A percentile compares a stretch with the other conserved stretches of the same genome.
Evolutionary conservation across 2,888 invertebrate genomes (phyloP).

Genomic region (Ophion ventricosus): DNA sequence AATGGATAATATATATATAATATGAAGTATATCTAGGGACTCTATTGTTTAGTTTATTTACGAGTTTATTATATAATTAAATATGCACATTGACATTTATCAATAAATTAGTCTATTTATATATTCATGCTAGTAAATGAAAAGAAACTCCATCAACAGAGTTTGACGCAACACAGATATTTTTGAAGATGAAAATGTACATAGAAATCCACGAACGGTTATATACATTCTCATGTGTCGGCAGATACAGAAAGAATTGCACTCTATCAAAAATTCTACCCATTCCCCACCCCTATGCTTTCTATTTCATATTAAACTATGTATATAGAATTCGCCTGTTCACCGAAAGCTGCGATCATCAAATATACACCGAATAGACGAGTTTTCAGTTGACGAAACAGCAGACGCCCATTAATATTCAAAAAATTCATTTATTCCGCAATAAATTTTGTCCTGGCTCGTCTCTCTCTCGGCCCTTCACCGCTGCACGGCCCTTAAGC

Average conservation of each 20-base stretch:
- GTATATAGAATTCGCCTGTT: neutral
- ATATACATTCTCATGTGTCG: neutral
- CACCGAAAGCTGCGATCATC: slow-evolving; percentile 23
- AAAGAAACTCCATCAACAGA: too few relatives aligned
- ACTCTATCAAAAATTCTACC: slow-evolving; percentile 5
- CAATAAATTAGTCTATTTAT: too few relatives aligned
- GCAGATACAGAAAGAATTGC: neutral
- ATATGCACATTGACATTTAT: too few relatives aligned
- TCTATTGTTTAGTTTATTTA: too few relatives aligned
- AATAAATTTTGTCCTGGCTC: slow-evolving; percentile 23
- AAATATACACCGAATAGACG: slow-evolving; percentile 42
- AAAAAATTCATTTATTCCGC: slow-evolving; percentile 45
- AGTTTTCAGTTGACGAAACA: slow-evolving; percentile 30
- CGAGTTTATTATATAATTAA: too few relatives aligned
- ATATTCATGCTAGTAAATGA: too few relatives aligned
- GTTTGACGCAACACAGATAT: too few relatives aligned
- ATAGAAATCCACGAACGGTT: neutral
- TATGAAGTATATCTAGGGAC: too few relatives aligned
- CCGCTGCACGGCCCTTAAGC: slow-evolving; percentile 2
- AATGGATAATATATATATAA: too few relatives aligned
- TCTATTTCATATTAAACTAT: neutral
- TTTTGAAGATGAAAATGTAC: neutral
- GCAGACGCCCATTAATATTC: slow-evolving; percentile 44
- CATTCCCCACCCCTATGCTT: neutral
- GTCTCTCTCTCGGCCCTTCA: neutral